Evolutionary conservation across 2,888 invertebrate species (phyloP).

Genomic region (Brachyptera putata): DNA sequence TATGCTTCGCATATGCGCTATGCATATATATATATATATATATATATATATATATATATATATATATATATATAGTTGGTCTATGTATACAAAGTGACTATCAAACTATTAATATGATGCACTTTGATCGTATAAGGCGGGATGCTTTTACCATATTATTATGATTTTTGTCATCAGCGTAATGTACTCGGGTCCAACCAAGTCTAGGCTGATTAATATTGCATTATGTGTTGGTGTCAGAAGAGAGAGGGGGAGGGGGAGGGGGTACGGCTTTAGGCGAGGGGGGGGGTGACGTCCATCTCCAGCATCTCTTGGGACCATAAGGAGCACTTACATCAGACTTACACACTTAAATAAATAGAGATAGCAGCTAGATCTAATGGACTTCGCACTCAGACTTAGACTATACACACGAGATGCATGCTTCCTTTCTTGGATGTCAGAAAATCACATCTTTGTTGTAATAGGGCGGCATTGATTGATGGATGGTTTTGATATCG

Average conservation of each 20-base stretch:
- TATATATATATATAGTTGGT: too few relatives aligned
- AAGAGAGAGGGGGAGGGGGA: neutral
- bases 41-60: too few relatives aligned
- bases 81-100: too few relatives aligned
- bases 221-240: conserved; percentile 16
- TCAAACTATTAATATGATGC: too few relatives aligned
- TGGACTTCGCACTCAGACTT: conserved; percentile 19
- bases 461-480: too few relatives aligned
- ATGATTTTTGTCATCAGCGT: conserved; percentile 27
- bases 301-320: neutral
- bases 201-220: conserved; percentile 19
- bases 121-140: too few relatives aligned
- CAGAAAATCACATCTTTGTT: too few relatives aligned
- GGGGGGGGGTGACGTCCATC: conserved; percentile 11
- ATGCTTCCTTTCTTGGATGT: too few relatives aligned
- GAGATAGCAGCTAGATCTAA: conserved; percentile 11
- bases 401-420: too few relatives aligned
- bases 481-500: too few relatives aligned
- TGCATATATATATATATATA: too few relatives aligned
- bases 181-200: conserved; percentile 4
- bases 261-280: neutral
- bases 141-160: conserved; percentile 28
- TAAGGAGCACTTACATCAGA: conserved; percentile 18
- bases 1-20: too few relatives aligned
- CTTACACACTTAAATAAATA: conserved; percentile 22